Base-by-base conservation (phyloP, 2,797 vertebrate species). In the Loris lydekkerianus region DNA sequence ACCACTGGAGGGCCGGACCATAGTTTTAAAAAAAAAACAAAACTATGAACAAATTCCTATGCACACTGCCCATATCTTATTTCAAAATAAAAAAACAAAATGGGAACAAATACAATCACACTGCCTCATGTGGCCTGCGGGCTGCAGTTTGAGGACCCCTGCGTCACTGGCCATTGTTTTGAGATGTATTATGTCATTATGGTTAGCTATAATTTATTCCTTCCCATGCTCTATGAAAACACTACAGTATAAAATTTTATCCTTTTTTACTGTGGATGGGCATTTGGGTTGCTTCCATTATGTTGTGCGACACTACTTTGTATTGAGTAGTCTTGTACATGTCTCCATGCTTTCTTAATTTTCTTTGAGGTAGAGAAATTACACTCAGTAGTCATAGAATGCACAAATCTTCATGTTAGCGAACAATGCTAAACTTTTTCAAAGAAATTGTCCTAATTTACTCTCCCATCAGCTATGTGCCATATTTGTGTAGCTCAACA, bases 141-240 rank as follows among this genome's bases (percentile, higher is more conserved):
- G 40, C 40, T 3, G 40, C 40, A 40, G 40, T 40, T 40, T 40
- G 40, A 40, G 40, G 40, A 40, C 40, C 40, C 40, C 40, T 40
- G 40, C 5, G 40, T 40, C 40, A 3, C 40, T 40, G 70, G 78
- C 81, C 72, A 29, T 76, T 87, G 67, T 96, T 93, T 85, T 86
- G 63, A 94, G 65, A 89, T 2, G 43, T 58, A 76, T 96, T 89
- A 80, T 61, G 61, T 82, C 75, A 11, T 29, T 89, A 81, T 89
- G 49, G 56, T 91, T 69, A 89, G 49, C 75, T 78, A 40, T 58
- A 46, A 72, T 89, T 90, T 88, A 91, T 72, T 76, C 25, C 23
- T 94, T 91, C 81, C 88, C 73, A 85, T 72, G 61, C 73, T 88
- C 29, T 89, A 65, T 86, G 73, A 91, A 95, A 86, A 86, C 29